Base-by-base conservation (phyloP, 2,113 vertebrate genomes). In the Dendropsophus ebraccatus region DNA sequence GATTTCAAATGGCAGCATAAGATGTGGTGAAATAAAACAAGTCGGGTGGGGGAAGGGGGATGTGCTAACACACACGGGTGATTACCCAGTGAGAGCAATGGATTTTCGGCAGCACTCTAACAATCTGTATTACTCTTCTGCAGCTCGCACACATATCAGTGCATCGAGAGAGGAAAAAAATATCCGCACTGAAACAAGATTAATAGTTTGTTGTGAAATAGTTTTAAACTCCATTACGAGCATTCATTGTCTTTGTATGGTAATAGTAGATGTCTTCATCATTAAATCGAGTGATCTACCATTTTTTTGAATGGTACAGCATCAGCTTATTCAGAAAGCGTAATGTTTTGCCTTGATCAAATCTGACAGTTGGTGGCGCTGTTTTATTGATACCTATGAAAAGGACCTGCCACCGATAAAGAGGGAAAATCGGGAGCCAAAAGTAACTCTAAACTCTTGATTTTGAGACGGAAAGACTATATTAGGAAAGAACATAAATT, bases 1-100 rank as follows among this genome's bases (percentile, higher is more conserved):
- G 62, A 86, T 86, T 80, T 80, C 50, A 86, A 73, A 73, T 60
- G 35, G 62, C 76, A 47, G 65, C 25, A 37, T 69, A 80, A 72
- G 78, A 80, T 73, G 84, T 81, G 84, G 81, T 86, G 62, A 86
- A 86, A 41, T 62, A 86, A 86, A 86, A 81, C 84, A 81, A 49
- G 50, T 80, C 73, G 17, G 45, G 35, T 17, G 35, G 56, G 62
- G 49, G 84, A 4, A 32, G 73, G 21, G 52, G 30, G 30, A 78
- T 54, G 76, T 32, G 76, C 35, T 56, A 80, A 80, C 50, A 79
- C 54, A 79, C 76, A 60, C 41, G 50, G 67, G 65, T 60, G 76
- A 86, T 86, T 86, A 80, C 76, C 76, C 37, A 49, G 23, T 32
- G 52, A 58, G 77, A 72, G 67, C 84, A 86, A 81, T 86, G 77